Evolutionary conservation across 2,888 invertebrate genomes (phyloP), one percentile per base, ranked within the genome.

Genomic region (Ectemnius cavifrons): DNA sequence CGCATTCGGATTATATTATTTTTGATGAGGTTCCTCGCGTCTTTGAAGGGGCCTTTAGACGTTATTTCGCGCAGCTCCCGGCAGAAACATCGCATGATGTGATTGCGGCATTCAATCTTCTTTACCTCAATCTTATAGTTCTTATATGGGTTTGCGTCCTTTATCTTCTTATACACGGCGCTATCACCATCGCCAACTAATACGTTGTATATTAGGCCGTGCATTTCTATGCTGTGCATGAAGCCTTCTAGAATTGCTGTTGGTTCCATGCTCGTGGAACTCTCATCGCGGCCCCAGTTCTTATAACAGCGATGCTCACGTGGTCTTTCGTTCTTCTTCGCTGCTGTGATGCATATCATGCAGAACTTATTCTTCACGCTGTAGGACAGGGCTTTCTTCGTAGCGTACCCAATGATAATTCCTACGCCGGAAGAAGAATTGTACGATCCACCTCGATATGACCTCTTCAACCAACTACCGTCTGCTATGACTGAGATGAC

Each of bases 131-230:
- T 14, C 45, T 1, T 45, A 0, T 63, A 56, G 13, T 49, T 8
- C 14, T 8, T 2, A 28, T 67, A 68, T 18, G 68, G 63, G 16
- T 27, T 13, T 4, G 8, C 18, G 5, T 68, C 46, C n/a, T 52
- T 27, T 14, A 63, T 68, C 14, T 16, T 63, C 13, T 45, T 62
- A 11, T 28, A 71, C 6, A 16, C 37, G 37, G 5, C 37, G 37
- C 37, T 67, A 28, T 90, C 90, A 4, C 90, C 89, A 64, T 82
- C 79, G 0, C 73, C 80, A 58, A 82, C 64, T 5, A 74, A 28
- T 18, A 57, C 59, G 13, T 28, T 45, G n/a, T 71, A 71, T 75
- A 82, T 27, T 6, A 61, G 20, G 13, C 62, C 75, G 62, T 81
- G 74, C 61, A 57, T 67, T 71, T 76, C 73, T 4, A 81, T 14